These are phyloP conservation scores for Etia nguti DNA, from an alignment of 2,113 vertebrate species.

Conservation along the genomic window DNA sequence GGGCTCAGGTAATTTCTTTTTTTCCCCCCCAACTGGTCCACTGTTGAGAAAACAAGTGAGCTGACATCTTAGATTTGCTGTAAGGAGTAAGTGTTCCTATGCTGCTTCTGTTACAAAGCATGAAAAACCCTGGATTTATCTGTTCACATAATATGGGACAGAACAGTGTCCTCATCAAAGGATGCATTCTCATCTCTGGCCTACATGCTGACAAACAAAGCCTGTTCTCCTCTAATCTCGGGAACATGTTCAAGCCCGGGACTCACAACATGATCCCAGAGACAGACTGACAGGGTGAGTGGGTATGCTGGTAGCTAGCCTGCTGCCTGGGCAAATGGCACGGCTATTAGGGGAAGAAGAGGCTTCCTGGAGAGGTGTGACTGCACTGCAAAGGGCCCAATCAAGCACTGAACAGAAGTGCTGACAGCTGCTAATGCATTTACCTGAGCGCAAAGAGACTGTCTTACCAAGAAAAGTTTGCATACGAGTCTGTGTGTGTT, in stretches of 20 bases:
- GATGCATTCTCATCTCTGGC: constrained; percentile 43
- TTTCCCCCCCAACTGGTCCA: background rate
- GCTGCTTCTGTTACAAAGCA: background rate
- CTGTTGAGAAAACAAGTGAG: background rate
- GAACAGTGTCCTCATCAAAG: constrained; percentile 24
- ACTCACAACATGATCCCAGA: constrained; percentile 22
- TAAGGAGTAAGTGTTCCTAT: background rate
- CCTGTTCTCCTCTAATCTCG: constrained; percentile 47
- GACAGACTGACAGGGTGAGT: constrained; percentile 5
- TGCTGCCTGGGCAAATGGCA: constrained; percentile 62
- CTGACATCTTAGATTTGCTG: background rate
- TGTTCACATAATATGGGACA: constrained; percentile 2
- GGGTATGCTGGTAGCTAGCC: constrained; percentile 19
- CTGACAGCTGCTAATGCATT: constrained; percentile 62
- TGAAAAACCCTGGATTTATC: constrained; percentile 5
- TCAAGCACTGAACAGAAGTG: constrained; percentile 56
- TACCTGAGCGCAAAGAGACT: constrained; percentile 46
- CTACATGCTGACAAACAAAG: constrained; percentile 48
- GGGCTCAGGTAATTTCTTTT: background rate
- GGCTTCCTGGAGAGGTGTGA: constrained; percentile 60
- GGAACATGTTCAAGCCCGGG: constrained; percentile 42
- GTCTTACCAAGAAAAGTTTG: background rate
- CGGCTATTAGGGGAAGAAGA: constrained; percentile 45
- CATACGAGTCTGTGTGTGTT: background rate
- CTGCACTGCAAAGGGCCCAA: constrained; percentile 61